Conservation (phyloP, 2,888 invertebrate species). For the Drosophila birchii region DNA sequence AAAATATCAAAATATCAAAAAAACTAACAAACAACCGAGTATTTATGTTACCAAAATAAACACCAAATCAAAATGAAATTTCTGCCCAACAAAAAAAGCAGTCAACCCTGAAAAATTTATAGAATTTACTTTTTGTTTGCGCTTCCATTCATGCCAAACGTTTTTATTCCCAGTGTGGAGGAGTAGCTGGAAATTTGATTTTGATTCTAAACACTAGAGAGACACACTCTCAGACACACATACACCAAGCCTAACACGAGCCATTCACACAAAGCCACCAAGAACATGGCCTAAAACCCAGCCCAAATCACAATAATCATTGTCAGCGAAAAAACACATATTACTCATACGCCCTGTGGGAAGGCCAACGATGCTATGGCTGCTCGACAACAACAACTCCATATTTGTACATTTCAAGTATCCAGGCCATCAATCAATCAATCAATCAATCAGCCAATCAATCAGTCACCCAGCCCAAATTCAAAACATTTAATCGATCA, state of each 20-base stretch:
- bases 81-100: constrained; percentile 58
- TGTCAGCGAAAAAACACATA: constrained; percentile 33
- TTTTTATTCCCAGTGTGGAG: constrained; percentile 47
- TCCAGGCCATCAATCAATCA: constrained; percentile 43
- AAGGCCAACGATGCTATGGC: constrained; percentile 25
- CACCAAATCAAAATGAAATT: constrained; percentile 84
- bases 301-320: constrained; percentile 37
- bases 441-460: constrained; percentile 31
- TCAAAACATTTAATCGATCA: constrained; percentile 71
- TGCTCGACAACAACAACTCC: constrained; percentile 40
- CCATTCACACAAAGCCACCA: constrained; percentile 53
- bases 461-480: constrained; percentile 51
- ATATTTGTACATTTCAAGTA: constrained; percentile 51
- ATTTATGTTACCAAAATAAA: constrained; percentile 73
- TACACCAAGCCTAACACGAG: constrained; percentile 38
- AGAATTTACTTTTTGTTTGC: constrained; percentile 76
- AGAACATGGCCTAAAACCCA: constrained; percentile 58
- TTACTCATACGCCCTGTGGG: constrained; percentile 52
- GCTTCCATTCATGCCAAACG: constrained; percentile 70
- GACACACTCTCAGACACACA: constrained; percentile 24
- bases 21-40: constrained; percentile 61
- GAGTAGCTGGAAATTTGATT: constrained; percentile 82
- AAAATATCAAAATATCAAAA: constrained; percentile 23
- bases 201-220: constrained; percentile 71
- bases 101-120: constrained; percentile 22